Base-by-base conservation (phyloP, 2,113 vertebrate genomes). In the Cavia aperea region DNA sequence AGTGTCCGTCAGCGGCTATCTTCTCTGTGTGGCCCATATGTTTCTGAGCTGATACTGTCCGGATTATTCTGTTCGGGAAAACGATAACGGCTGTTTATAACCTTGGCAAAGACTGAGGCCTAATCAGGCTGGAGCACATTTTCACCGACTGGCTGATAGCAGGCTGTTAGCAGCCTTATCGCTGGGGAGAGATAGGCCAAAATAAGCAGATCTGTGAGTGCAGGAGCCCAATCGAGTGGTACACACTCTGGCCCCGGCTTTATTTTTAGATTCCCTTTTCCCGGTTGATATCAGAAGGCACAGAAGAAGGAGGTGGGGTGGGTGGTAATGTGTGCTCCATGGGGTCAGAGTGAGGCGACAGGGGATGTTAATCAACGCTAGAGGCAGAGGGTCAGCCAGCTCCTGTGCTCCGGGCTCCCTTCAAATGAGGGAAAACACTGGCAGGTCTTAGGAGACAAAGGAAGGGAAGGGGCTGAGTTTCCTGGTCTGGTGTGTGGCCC, bases 41-140 rank as follows among this genome's bases (percentile, higher is more conserved):
- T 99, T 99, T 99, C 98, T 98, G 98, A 98, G 98, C 98, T 99
- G 99, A 99, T 99, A 99, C 98, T 98, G 98, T 98, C 98, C 98
- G 98, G 98, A 99, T 99, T 99, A 99, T 98, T 99, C 98, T 99
- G 98, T 99, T 99, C 98, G 98, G 98, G 98, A 97, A 97, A 98
- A 97, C 97, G 99, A 99, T 99, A 99, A 99, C 98, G 98, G 98
- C 98, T 99, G 98, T 99, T 99, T 99, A 99, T 99, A 99, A 99
- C 98, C 98, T 99, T 99, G 99, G 98, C 98, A 98, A 98, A 98
- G 98, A 98, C 98, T 98, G 98, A 98, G 98, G 98, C 98, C 98
- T 99, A 99, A 99, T 99, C 99, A 99, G 98, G 97, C 98, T 98
- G 98, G 97, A 99, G 98, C 99, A 99, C 99, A 99, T 99, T 99